Conservation (phyloP, 2,888 invertebrate genomes). For the Protodeltote pygarga region DNA sequence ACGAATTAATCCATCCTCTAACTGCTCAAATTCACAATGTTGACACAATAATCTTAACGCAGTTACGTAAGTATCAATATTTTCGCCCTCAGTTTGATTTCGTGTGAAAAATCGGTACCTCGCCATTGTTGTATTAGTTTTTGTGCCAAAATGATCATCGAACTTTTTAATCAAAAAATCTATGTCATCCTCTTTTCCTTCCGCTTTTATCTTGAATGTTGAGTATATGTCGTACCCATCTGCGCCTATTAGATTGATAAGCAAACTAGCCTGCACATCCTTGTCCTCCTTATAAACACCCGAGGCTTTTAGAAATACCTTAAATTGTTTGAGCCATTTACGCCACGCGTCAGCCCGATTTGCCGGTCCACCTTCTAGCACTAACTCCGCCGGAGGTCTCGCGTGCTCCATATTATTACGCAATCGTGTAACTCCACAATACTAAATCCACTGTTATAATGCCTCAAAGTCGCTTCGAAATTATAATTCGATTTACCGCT, state of each 20-base stretch:
- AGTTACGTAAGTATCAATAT: constrained; percentile 10
- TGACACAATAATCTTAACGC: constrained; percentile 16
- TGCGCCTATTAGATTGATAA: constrained; percentile 2
- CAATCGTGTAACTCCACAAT: neutral
- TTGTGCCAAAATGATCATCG: constrained; percentile 2
- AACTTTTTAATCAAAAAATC: constrained; percentile 1
- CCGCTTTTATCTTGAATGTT: neutral
- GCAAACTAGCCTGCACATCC: neutral
- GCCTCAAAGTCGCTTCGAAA: neutral
- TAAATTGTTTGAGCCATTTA: neutral
- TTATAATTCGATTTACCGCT: neutral
- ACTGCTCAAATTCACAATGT: constrained; percentile 20
- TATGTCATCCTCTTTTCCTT: constrained; percentile 1
- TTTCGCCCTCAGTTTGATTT: constrained; percentile 2
- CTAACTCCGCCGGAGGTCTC: neutral
- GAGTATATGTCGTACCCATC: constrained; percentile 1
- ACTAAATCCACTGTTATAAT: neutral
- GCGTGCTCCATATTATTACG: neutral
- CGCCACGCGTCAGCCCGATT: neutral
- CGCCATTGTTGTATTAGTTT: neutral
- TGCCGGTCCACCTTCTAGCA: neutral
- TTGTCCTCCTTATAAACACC: neutral
- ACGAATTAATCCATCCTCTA: constrained; percentile 23
- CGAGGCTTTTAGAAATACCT: neutral
- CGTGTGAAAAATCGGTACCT: constrained; percentile 7